Percentiles rank a stretch among this genome's conserved stretches.
These are phyloP conservation scores for Orthonychiurus folsomi DNA, from an alignment of 2,888 invertebrate genomes.

Conservation along the genomic window DNA sequence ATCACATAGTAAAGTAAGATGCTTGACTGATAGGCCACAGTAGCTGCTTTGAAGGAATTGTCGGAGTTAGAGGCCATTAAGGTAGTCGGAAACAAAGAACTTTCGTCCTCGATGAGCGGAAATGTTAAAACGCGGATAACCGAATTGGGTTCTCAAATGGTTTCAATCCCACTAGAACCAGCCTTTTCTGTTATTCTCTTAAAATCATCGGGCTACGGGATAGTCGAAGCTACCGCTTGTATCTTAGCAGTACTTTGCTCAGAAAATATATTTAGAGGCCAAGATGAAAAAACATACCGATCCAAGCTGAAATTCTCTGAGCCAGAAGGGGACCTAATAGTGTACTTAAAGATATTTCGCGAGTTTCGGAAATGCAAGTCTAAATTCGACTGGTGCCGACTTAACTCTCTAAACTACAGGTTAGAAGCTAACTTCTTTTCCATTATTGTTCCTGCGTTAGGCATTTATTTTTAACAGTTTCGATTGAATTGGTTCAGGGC, in stretches of 20 bases:
- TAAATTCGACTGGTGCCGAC: conserved; percentile 5
- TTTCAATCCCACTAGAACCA: conserved; percentile 85
- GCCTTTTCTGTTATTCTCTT: conserved; percentile 72
- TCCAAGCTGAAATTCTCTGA: conserved; percentile 70
- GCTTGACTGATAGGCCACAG: conserved; percentile 42
- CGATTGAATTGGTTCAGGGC: conserved; percentile 52
- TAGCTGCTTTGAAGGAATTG: conserved; percentile 47
- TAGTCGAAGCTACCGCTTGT: conserved; percentile 44
- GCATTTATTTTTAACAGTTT: neutral
- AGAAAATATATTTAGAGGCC: conserved; percentile 11
- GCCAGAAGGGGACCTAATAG: conserved; percentile 83
- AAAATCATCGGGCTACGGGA: conserved; percentile 61
- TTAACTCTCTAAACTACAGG: conserved; percentile 3
- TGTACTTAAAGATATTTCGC: conserved; percentile 76
- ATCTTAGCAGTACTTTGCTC: conserved; percentile 27
- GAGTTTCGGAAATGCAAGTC: conserved; percentile 49
- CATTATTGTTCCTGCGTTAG: neutral
- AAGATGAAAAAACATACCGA: conserved; percentile 44
- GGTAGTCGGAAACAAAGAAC: conserved; percentile 47
- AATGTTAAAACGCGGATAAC: too few species aligned
- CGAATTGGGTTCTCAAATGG: conserved; percentile 70
- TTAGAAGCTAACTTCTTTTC: neutral
- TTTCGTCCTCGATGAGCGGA: too few species aligned
- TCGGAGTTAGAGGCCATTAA: conserved; percentile 57
- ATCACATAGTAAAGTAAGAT: too few species aligned